These are phyloP conservation scores for Caprella mutica DNA, from an alignment of 2,888 invertebrate genomes.

Conservation along the genomic window DNA sequence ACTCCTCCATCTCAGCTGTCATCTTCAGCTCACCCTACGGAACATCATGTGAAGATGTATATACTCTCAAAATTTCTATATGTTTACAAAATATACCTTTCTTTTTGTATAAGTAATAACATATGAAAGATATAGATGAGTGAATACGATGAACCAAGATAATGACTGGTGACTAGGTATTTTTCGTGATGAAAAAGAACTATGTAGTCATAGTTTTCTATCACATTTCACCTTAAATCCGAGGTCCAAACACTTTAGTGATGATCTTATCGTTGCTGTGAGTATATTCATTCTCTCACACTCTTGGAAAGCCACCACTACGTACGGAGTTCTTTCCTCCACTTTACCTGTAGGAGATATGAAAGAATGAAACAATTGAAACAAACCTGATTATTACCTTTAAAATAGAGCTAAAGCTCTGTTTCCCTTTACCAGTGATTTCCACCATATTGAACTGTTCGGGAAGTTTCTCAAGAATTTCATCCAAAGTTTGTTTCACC, in stretches of 20 bases:
- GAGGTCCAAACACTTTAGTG: constrained; percentile 78
- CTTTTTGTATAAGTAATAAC: background rate
- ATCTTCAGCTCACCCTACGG: constrained; percentile 82
- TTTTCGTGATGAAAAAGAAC: too few relatives aligned
- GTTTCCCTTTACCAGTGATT: constrained; percentile 83
- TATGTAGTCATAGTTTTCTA: too few relatives aligned
- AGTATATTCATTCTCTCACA: constrained; percentile 92
- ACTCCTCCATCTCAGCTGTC: constrained; percentile 89
- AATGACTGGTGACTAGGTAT: too few relatives aligned
- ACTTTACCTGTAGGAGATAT: too few relatives aligned
- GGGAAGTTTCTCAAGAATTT: constrained; percentile 85
- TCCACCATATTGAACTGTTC: constrained; percentile 93
- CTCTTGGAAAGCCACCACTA: constrained; percentile 89
- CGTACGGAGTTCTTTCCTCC: constrained; percentile 90
- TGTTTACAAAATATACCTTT: background rate
- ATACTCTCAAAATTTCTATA: background rate
- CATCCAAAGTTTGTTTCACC: constrained; percentile 89
- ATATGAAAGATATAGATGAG: background rate
- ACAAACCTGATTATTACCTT: too few relatives aligned
- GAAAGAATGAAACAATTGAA: too few relatives aligned
- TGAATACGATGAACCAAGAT: too few relatives aligned
- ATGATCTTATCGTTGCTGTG: constrained; percentile 78
- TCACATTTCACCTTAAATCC: constrained; percentile 61
- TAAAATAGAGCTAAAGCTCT: too few relatives aligned
- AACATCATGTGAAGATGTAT: constrained; percentile 33